phyloP scores from a whole-genome alignment of 2,113 vertebrate species.

The Aphyosemion australe region DNA sequence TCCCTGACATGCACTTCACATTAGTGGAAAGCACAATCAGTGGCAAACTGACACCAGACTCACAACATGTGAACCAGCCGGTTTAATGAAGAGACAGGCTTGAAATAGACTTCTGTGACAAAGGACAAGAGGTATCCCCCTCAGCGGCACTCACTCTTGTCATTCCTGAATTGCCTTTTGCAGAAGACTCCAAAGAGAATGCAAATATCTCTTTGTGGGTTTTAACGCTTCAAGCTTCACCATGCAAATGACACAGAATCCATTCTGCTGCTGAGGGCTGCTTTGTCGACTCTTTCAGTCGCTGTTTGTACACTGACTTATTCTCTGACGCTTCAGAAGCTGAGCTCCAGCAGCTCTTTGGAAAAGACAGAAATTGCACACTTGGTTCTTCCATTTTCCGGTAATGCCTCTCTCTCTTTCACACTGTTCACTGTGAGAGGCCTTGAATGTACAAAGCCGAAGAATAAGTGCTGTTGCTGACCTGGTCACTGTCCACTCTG shows the following conservation, averaged over 20 bases:
- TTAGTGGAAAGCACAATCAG: conserved; percentile 14
- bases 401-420: not conserved
- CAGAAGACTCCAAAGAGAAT: conserved; percentile 63
- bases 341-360: not conserved
- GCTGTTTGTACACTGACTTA: conserved; percentile 5
- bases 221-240: conserved; percentile 59
- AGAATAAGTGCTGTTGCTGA: not conserved
- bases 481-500: conserved; percentile 16
- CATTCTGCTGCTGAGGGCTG: conserved; percentile 34
- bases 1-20: conserved; percentile 10
- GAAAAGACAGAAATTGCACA: not conserved
- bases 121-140: conserved; percentile 20
- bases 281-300: conserved; percentile 32
- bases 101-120: conserved; percentile 20
- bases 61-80: conserved; percentile 6
- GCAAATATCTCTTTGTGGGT: conserved; percentile 67
- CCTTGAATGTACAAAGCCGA: conserved; percentile 12
- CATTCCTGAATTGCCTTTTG: conserved; percentile 64
- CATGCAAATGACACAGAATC: conserved; percentile 65
- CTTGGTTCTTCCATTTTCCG: conserved; percentile 5
- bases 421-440: not conserved
- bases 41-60: conserved; percentile 11
- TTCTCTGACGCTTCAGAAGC: not conserved
- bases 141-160: conserved; percentile 33
- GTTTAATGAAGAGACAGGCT: conserved; percentile 4